Evolutionary conservation across 1,140 invertebrate genomes (phyloP).

Genomic region (Ostrea edulis): DNA sequence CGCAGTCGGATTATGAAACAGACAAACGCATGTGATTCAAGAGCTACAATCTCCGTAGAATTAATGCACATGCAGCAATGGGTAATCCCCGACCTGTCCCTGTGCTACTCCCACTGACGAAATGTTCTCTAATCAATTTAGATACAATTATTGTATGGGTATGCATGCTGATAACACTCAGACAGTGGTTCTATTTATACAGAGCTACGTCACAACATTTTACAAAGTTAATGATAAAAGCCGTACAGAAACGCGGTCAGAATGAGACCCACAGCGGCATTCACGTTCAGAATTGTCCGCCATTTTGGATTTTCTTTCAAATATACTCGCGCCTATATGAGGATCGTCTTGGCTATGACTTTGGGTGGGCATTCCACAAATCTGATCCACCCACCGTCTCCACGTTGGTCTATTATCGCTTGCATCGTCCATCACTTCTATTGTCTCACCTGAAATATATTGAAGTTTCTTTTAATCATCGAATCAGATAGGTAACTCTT

Average conservation of each 20-base stretch:
- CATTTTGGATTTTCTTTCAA: conserved; percentile 60
- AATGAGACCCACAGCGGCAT: conserved; percentile 62
- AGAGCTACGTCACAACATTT: too few species aligned
- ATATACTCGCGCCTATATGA: conserved; percentile 59
- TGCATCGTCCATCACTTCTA: background rate
- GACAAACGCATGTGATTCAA: too few species aligned
- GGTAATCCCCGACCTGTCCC: too few species aligned
- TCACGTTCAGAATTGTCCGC: conserved; percentile 62
- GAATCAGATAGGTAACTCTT: too few species aligned
- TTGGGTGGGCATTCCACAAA: conserved; percentile 62
- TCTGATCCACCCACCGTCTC: conserved; percentile 49
- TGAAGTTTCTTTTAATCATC: background rate
- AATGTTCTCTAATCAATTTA: too few species aligned
- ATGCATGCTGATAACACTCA: too few species aligned
- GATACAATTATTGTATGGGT: too few species aligned
- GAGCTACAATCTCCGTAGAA: too few species aligned
- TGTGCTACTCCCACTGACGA: too few species aligned
- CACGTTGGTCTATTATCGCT: background rate
- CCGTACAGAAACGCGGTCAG: conserved; percentile 67
- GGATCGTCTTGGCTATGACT: conserved; percentile 49
- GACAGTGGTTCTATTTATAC: too few species aligned
- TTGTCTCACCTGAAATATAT: background rate
- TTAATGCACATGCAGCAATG: too few species aligned
- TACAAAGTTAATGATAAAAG: conserved; percentile 49
- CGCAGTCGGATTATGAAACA: too few species aligned